A percentile compares a stretch with the other conserved stretches of the same genome.
phyloP scores from a whole-genome alignment of 2,113 vertebrate genomes.

The Campylomormyrus numenius region DNA sequence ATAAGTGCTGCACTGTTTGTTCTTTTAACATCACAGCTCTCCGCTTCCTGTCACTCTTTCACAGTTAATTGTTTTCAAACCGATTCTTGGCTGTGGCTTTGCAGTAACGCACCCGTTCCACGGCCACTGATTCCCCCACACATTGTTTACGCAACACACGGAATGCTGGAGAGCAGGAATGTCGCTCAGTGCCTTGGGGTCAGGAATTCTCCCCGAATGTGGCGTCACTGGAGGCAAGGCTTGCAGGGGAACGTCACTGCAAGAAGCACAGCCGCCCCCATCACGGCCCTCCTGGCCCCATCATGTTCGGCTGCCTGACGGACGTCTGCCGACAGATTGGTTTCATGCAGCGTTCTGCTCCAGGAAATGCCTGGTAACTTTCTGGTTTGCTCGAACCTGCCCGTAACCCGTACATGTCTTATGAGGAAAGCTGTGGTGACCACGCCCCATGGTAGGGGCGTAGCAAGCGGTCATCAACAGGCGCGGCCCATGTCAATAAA shows the following conservation, averaged over 20 bases:
- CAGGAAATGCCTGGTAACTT: not conserved
- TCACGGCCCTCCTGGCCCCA: not conserved
- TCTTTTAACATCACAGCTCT: not conserved
- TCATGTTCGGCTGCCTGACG: not conserved
- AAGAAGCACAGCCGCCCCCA: not conserved
- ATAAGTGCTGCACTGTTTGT: not conserved
- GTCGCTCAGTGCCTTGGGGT: not conserved
- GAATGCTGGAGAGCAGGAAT: slow-evolving; percentile 4
- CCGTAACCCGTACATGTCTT: not conserved
- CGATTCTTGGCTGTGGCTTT: not conserved
- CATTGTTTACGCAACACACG: not conserved
- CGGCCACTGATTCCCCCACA: not conserved
- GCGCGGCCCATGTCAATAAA: not conserved
- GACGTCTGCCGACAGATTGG: not conserved
- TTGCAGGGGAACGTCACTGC: not conserved
- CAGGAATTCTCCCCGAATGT: not conserved
- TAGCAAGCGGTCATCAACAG: not conserved
- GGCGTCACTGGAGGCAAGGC: not conserved
- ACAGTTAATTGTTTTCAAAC: not conserved
- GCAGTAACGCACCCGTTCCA: not conserved
- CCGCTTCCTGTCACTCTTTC: not conserved
- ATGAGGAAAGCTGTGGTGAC: not conserved
- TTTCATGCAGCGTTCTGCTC: not conserved
- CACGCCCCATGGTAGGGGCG: not conserved
- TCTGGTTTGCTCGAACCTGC: not conserved